Base-by-base conservation (phyloP, 2,888 invertebrate genomes). In the Carabus problematicus region DNA sequence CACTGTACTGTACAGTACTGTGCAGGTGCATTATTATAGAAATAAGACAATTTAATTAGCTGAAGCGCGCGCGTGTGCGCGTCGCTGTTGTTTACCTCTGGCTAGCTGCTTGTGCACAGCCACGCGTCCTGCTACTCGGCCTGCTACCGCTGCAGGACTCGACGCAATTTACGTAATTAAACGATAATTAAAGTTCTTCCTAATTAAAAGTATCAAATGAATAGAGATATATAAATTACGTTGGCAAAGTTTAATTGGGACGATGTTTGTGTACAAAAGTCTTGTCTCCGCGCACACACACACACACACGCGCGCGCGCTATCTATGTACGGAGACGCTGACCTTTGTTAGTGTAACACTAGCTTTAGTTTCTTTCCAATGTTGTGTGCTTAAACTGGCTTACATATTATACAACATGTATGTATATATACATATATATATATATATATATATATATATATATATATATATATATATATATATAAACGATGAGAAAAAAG, bases 161-260 rank as follows among this genome's bases (percentile, higher is more conserved):
- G 43, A 61, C 71, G 69, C 72, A 75, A 76, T 74, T 73, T 70
- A 71, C 70, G 73, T 74, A 75, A 75, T 76, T 75, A 74, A 73
- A 73, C 74, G 74, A 75, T 75, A 75, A 75, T 76, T 75, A 75
- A 74, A 72, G 74, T 72, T 71, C 72, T 69, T 74, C 72, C 74
- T 75, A 75, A 76, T 75, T 75, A 74, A 75, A 75, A 75, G 74
- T 75, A 72, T 71, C 73, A 72, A 72, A 73, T 72, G 74, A 73
- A 75, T 73, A 73, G 74, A 73, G 72, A 75, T 74, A 73, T 71
- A 72, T 72, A 72, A 73, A 74, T 70, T 73, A 72, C 64, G 70
- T 68, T 70, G 72, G 29, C 47, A 58, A 74, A 76, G 75, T 75
- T 75, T 74, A 75, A 74, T 75, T 76, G 74, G 70, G 9, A 45